Base-by-base conservation (phyloP, 2,797 vertebrate species). In the Alectoris magna region DNA sequence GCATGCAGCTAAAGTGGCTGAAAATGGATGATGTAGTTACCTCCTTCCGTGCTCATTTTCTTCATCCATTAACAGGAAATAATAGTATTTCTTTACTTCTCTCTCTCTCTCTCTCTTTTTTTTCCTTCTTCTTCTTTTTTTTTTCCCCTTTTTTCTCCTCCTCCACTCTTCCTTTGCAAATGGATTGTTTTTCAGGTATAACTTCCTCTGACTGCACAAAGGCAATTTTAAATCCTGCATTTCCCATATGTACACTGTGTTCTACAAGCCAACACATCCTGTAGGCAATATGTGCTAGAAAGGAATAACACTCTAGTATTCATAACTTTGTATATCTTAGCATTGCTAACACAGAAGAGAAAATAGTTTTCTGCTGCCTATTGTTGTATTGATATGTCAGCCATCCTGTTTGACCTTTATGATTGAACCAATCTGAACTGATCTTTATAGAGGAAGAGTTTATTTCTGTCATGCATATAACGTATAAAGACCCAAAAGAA, bases 11-110 rank as follows among this genome's bases (percentile, higher is more conserved):
- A 60, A 88, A 94, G 88, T 66, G 90, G 68, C 77, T 93, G 84
- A 83, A 91, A 96, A 91, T 83, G 60, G 84, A 93, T 93, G 66
- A 62, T 80, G 41, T 69, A 17, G 66, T 85, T 91, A 39, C 68
- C 80, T 88, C 60, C 56, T 81, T 74, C 83, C 66, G 27, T 68
- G 90, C 27, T 95, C 64, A 62, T 93, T 95, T 94, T 82, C 48
- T 82, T 79, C 73, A 62, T 39, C 41, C 60, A 51, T 94, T 91
- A 84, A 79, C 22, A 31, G 2, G 6, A 3, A 79, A 43, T 36
- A 88, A 79, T 68, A 90, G 38, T 43, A 74, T 82, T 93, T 88
- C 2, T 92, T 78, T 51, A 49, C 43, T 69, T 90, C 71, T 51
- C 16, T 41, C 5, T 41, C 13, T 41, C 13, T 39, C 12, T 41